These are phyloP conservation scores for Malacosoma neustria DNA, from an alignment of 2,888 invertebrate species.

Conservation along the genomic window DNA sequence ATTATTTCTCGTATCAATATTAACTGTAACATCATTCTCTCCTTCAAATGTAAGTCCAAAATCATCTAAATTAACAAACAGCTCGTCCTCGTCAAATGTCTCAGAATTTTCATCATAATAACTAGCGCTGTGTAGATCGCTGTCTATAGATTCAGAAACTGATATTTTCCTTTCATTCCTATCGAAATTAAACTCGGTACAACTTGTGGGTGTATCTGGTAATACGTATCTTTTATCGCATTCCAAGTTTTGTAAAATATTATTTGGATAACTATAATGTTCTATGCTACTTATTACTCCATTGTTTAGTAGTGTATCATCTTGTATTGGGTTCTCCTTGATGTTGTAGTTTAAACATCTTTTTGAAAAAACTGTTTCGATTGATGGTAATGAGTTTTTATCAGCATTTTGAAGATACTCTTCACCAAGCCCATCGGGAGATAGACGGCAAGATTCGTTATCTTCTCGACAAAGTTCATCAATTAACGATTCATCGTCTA, in stretches of 20 bases:
- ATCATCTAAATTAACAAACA: constrained; percentile 62
- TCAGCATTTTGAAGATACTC: constrained; percentile 44
- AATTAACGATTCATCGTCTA: constrained; percentile 63
- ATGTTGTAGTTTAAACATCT: constrained; percentile 43
- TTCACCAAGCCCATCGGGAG: constrained; percentile 51
- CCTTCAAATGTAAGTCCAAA: constrained; percentile 53
- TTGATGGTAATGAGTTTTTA: constrained; percentile 52
- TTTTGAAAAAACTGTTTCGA: constrained; percentile 63
- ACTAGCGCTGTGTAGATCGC: constrained; percentile 54
- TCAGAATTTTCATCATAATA: constrained; percentile 64
- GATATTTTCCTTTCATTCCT: constrained; percentile 51
- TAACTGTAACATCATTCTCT: constrained; percentile 28
- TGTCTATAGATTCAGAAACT: constrained; percentile 58
- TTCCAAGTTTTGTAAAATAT: constrained; percentile 55
- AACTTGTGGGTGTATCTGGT: constrained; percentile 63
- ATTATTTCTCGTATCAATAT: constrained; percentile 15
- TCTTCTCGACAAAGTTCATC: constrained; percentile 67
- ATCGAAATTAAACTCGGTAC: constrained; percentile 54
- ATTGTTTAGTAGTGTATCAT: constrained; percentile 20
- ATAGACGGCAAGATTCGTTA: constrained; percentile 42
- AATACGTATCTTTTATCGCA: constrained; percentile 45
- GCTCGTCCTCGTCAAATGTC: constrained; percentile 60
- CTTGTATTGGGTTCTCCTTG: constrained; percentile 29
- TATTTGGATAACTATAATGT: constrained; percentile 65
- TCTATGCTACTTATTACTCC: constrained; percentile 43